These are phyloP conservation scores for Oenanthe melanoleuca DNA, from an alignment of 2,113 vertebrate species.

Conservation along the genomic window DNA sequence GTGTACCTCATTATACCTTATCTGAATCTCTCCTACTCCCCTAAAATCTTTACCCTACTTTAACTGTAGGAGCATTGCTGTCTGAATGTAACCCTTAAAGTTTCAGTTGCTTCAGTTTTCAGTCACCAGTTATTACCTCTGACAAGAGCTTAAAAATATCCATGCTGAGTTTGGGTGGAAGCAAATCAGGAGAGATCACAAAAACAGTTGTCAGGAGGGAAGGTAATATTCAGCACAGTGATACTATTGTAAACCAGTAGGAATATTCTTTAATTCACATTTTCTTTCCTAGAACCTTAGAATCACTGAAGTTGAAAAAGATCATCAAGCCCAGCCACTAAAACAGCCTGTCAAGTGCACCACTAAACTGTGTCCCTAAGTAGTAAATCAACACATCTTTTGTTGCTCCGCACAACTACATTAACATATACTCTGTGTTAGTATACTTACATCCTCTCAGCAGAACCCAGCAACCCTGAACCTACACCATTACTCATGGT, in stretches of 20 bases:
- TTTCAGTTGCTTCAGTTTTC: background rate
- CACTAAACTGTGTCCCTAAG: background rate
- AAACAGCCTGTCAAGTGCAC: background rate
- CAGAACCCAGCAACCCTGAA: background rate
- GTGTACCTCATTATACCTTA: background rate
- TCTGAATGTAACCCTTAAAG: background rate
- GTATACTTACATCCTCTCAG: background rate
- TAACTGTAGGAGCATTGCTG: background rate
- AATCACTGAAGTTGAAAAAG: background rate
- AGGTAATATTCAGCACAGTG: background rate
- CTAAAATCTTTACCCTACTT: background rate
- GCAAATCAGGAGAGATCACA: background rate
- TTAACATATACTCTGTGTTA: background rate
- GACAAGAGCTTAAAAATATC: background rate
- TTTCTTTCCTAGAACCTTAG: background rate
- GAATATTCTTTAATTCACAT: background rate
- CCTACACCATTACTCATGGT: fast-evolving
- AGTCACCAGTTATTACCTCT: background rate
- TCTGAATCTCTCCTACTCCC: background rate
- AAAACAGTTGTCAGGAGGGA: background rate
- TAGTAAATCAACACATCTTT: background rate
- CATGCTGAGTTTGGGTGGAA: background rate
- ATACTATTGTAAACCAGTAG: background rate
- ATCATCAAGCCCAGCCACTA: background rate
- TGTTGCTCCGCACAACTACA: background rate